Conservation (phyloP, 2,797 vertebrate species). For the Setipinna tenuifilis region DNA sequence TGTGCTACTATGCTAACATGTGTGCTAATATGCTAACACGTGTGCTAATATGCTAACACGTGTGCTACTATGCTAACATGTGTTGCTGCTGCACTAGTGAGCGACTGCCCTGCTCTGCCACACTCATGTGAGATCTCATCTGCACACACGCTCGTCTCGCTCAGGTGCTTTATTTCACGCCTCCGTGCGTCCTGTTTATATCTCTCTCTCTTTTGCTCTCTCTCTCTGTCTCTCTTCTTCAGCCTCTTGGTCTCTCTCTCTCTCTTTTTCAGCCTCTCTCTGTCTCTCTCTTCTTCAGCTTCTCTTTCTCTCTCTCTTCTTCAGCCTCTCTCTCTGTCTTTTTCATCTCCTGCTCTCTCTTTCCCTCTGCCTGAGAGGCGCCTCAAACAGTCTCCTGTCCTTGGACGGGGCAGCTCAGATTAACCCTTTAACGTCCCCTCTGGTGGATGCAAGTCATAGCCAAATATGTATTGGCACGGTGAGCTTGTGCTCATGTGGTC, state of each 20-base stretch:
- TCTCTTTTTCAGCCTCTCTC: neutral
- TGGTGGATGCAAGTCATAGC: neutral
- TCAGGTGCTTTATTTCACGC: constrained; percentile 39
- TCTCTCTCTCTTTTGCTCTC: neutral
- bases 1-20: too few species aligned
- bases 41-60: too few species aligned
- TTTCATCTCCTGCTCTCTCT: neutral
- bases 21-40: too few species aligned
- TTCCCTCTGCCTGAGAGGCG: neutral
- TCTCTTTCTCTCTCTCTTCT: neutral
- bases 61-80: too few species aligned
- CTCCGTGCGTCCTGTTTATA: neutral
- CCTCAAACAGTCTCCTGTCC: neutral
- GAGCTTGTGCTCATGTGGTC: neutral
- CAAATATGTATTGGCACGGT: neutral
- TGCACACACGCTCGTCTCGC: constrained; percentile 10
- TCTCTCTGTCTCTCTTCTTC: neutral
- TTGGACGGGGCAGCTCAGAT: neutral
- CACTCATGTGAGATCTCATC: constrained; percentile 38
- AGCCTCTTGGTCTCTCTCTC: neutral
- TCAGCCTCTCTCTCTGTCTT: neutral
- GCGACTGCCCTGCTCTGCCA: constrained; percentile 5
- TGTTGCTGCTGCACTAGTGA: neutral
- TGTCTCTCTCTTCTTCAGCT: neutral
- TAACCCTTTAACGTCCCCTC: neutral